Evolutionary conservation across 2,113 vertebrate genomes (phyloP).

Genomic region (Eclectus roratus): DNA sequence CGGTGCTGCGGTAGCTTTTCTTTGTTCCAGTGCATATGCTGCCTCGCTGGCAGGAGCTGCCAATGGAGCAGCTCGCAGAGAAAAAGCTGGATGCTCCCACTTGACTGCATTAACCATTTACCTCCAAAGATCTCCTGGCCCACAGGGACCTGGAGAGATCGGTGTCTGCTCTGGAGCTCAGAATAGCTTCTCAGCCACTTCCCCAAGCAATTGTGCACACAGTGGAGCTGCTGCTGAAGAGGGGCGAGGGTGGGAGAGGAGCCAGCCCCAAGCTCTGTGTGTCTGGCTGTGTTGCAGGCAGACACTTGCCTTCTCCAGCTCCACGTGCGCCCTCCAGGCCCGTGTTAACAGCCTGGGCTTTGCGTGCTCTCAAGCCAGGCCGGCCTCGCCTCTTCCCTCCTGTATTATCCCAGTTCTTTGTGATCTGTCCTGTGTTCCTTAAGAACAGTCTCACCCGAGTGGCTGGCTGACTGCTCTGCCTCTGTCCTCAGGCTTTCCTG

Average conservation of each 20-base stretch:
- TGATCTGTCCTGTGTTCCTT: not conserved
- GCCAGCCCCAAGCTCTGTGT: not conserved
- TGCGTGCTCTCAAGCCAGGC: rapidly evolving
- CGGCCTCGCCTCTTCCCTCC: not conserved
- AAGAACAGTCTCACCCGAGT: not conserved
- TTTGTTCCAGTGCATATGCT: slow-evolving; percentile 67
- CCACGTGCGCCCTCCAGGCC: rapidly evolving
- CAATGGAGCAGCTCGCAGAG: slow-evolving; percentile 18
- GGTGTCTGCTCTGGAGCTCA: not conserved
- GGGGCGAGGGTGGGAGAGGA: not conserved
- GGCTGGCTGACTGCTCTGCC: not conserved
- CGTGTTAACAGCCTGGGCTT: not conserved
- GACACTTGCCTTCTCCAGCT: not conserved
- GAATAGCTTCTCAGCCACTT: not conserved
- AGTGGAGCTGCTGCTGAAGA: not conserved
- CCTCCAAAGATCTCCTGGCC: not conserved
- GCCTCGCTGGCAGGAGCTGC: slow-evolving; percentile 58
- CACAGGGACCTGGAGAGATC: not conserved
- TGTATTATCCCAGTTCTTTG: not conserved
- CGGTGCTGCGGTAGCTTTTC: slow-evolving; percentile 38
- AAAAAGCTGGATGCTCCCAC: slow-evolving; percentile 8
- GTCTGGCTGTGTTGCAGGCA: not conserved
- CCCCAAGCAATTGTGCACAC: rapidly evolving
- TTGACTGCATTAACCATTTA: not conserved
- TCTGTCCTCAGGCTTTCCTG: slow-evolving; percentile 81